A percentile compares a stretch with the other conserved stretches of the same genome.
Conservation (phyloP, 1,140 invertebrate species). For the Portunus trituberculatus region DNA sequence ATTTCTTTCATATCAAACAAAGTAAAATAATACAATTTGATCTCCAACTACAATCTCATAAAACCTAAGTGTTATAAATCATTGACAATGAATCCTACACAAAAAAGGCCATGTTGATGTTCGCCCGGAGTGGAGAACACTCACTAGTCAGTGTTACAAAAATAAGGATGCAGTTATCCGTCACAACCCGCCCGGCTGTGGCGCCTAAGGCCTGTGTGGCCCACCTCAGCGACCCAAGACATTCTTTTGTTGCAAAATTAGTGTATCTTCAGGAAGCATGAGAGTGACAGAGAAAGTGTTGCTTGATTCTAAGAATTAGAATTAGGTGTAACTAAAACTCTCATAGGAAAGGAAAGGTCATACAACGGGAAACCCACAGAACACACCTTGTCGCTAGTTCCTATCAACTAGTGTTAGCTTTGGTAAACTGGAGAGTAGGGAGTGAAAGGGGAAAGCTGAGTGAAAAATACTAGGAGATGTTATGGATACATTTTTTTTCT, state of each 20-base stretch:
- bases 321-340: background rate
- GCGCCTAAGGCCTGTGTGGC: background rate
- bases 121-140: slow-evolving; percentile 27
- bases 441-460: slow-evolving; percentile 75
- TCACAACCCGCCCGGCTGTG: slow-evolving; percentile 46
- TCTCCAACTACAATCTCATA: slow-evolving; percentile 27
- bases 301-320: background rate
- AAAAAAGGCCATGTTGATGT: slow-evolving; percentile 41
- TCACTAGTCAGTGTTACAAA: slow-evolving; percentile 34
- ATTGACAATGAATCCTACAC: slow-evolving; percentile 47
- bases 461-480: slow-evolving; percentile 71
- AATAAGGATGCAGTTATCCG: slow-evolving; percentile 53
- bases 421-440: slow-evolving; percentile 66
- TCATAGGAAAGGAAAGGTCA: slow-evolving; percentile 26
- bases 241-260: background rate
- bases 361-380: slow-evolving; percentile 67
- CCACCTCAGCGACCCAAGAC: background rate
- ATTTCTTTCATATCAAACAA: slow-evolving; percentile 14
- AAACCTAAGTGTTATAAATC: slow-evolving; percentile 15
- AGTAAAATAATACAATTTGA: background rate
- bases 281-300: background rate
- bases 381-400: slow-evolving; percentile 68
- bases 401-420: slow-evolving; percentile 66
- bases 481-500: slow-evolving; percentile 53
- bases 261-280: slow-evolving; percentile 1